phyloP scores from a whole-genome alignment of 2,797 vertebrate species.

The Clarias pachynema region DNA sequence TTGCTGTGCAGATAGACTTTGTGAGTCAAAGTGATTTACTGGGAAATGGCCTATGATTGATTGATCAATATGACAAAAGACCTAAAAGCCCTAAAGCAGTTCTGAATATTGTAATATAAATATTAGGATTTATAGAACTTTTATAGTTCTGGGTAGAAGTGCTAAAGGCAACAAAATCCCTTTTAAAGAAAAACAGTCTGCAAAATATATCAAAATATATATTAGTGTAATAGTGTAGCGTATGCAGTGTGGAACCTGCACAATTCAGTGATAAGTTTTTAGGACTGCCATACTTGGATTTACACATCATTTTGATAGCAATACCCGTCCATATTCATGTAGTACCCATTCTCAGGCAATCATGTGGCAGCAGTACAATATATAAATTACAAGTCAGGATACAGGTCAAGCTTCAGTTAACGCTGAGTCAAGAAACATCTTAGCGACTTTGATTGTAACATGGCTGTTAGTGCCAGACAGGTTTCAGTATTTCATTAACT shows the following conservation, averaged over 20 bases:
- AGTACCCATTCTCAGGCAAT: background rate
- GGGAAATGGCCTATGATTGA: background rate
- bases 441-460: background rate
- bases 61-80: background rate
- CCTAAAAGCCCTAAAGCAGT: background rate
- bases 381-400: background rate
- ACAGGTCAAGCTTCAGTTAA: background rate
- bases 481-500: background rate
- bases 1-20: background rate
- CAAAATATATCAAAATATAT: too few relatives aligned
- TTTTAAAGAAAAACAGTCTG: background rate
- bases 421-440: background rate
- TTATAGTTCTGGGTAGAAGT: background rate
- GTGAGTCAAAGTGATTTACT: slow-evolving; percentile 9
- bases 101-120: background rate
- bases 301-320: background rate
- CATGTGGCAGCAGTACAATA: background rate
- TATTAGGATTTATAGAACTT: background rate
- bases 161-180: background rate
- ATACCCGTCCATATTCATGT: background rate
- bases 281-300: background rate
- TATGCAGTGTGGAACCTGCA: background rate
- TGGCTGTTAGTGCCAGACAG: background rate
- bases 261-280: background rate
- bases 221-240: too few relatives aligned